Base-by-base conservation (phyloP, 2,888 invertebrate genomes). In the Callimorpha dominula region DNA sequence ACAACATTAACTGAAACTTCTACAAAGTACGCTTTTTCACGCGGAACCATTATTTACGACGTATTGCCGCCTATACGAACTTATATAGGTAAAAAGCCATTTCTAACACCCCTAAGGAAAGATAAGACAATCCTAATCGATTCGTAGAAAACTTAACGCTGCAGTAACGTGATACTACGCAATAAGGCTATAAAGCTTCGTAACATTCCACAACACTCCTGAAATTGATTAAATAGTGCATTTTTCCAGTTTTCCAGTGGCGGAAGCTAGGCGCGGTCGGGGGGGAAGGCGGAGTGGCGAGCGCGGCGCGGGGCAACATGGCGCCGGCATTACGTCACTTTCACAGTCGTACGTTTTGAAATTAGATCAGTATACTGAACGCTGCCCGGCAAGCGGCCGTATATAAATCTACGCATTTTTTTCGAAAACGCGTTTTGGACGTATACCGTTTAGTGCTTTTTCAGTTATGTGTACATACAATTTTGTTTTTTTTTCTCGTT, bases 141-240 rank as follows among this genome's bases (percentile, higher is more conserved):
- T 86, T 85, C 75, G 79, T 73, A 82, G 83, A 83, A 85, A 85
- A 83, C 78, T 86, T 87, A 78, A 79, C 80, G 76, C 81, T 80
- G 73, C 79, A 78, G 84, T 82, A 84, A 85, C 86, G 83, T 84
- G 87, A 85, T 81, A 85, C 79, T 76, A 77, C 74, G 81, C 82
- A 81, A 83, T 87, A 85, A 85, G 78, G 69, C 74, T 64, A 77
- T 82, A 78, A 78, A 85, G 86, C 86, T 87, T 83, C 76, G 79
- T 80, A 87, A 87, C 89, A 89, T 89, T 89, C 89, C 87, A 81
- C 81, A 86, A 87, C 88, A 89, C 85, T 89, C 88, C 90, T 92
- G 91, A 94, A 94, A 93, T 93, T 93, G 92, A 94, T 94, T 92
- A 91, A 91, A 91, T 92, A 93, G 89, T 93, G 93, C 93, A 93